Evolutionary conservation across 2,113 vertebrate genomes (phyloP).

Genomic region (Nymphicus hollandicus): DNA sequence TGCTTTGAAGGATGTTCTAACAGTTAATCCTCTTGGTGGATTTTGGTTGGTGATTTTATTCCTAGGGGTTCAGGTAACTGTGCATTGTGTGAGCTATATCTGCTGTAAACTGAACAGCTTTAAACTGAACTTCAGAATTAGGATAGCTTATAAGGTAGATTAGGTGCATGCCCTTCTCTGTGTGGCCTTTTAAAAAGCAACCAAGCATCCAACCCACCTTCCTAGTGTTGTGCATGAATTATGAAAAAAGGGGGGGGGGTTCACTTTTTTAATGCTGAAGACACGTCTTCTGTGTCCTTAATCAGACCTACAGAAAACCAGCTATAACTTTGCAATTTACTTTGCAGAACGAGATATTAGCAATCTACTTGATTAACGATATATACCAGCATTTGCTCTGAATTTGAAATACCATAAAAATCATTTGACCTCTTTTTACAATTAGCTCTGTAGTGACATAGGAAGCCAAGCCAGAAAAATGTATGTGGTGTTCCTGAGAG

Average conservation of each 20-base stretch:
- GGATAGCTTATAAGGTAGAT: neutral
- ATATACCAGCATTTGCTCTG: neutral
- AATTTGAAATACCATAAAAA: conserved; percentile 20
- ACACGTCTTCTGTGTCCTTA: conserved; percentile 8
- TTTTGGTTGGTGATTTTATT: neutral
- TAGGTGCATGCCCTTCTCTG: neutral
- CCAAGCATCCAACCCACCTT: neutral
- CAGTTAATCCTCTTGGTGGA: neutral
- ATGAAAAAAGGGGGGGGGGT: neutral
- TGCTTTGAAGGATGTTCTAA: neutral
- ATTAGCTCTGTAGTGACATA: neutral
- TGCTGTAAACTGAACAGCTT: neutral
- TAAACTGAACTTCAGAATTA: neutral
- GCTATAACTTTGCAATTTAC: conserved; percentile 24
- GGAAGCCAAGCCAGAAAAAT: neutral
- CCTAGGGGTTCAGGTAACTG: neutral
- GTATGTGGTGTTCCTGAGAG: neutral
- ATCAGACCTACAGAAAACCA: conserved; percentile 11
- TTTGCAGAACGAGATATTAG: conserved; percentile 14
- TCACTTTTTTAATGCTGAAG: neutral
- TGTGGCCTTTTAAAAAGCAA: conserved; percentile 29
- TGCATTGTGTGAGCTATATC: neutral
- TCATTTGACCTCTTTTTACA: conserved; percentile 19
- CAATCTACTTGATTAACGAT: conserved; percentile 50
- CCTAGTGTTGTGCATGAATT: neutral